These are phyloP conservation scores for Indicator maculatus DNA, from an alignment of 2,113 vertebrate genomes.

Conservation along the genomic window DNA sequence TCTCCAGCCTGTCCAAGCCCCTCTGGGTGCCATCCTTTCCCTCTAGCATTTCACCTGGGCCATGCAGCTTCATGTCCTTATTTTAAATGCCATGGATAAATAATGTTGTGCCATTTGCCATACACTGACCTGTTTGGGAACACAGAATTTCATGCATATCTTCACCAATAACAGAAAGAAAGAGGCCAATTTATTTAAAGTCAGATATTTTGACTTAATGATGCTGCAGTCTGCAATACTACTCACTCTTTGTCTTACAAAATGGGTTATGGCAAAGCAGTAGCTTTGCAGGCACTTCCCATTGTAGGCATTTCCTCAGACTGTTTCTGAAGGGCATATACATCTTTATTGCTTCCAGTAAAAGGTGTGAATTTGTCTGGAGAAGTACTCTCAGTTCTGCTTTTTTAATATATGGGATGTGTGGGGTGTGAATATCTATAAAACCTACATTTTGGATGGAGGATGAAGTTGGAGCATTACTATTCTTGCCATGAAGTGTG, in stretches of 20 bases:
- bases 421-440: not conserved
- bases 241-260: not conserved
- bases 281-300: not conserved
- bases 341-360: not conserved
- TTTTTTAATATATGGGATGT: not conserved
- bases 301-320: not conserved
- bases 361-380: not conserved
- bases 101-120: not conserved
- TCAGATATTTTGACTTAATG: not conserved
- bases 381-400: not conserved
- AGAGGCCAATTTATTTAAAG: not conserved
- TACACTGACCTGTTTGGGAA: not conserved
- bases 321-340: not conserved
- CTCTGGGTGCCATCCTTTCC: no score
- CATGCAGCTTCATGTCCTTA: not conserved
- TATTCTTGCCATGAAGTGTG: not conserved
- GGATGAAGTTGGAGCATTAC: not conserved
- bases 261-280: not conserved
- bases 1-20: no score
- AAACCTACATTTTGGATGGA: not conserved
- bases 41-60: no score
- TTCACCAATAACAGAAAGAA: not conserved
- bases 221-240: not conserved
- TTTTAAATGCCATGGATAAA: not conserved
- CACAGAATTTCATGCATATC: not conserved